These are phyloP conservation scores for Nettapus auritus DNA, from an alignment of 2,113 vertebrate genomes.

Conservation along the genomic window DNA sequence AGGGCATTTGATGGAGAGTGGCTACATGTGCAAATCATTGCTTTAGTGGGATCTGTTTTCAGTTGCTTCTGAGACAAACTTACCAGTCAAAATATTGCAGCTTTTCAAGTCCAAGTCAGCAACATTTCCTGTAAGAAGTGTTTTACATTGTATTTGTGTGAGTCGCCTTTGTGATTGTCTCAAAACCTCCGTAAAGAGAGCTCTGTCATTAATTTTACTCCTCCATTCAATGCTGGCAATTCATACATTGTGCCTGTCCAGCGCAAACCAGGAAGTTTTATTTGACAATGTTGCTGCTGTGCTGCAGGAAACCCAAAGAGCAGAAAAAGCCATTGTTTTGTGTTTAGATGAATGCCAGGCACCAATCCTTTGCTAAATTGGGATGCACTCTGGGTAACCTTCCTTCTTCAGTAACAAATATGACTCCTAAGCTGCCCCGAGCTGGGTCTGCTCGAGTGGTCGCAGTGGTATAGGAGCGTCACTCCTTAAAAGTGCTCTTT, in stretches of 20 bases:
- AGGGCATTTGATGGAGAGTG: neutral
- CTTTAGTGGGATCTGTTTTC: slow-evolving; percentile 33
- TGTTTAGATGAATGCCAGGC: neutral
- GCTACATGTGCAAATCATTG: neutral
- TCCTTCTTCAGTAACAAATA: neutral
- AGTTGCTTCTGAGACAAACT: slow-evolving; percentile 15
- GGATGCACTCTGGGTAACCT: neutral
- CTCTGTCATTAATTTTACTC: slow-evolving; percentile 50
- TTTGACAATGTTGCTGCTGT: neutral
- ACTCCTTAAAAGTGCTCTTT: neutral
- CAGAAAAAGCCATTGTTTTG: slow-evolving; percentile 9
- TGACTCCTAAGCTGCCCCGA: neutral
- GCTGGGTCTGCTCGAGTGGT: neutral
- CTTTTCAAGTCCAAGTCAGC: slow-evolving; percentile 22
- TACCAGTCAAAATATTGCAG: neutral
- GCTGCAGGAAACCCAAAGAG: neutral
- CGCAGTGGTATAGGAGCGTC: fast-evolving
- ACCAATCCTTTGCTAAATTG: neutral
- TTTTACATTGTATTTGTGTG: slow-evolving; percentile 10
- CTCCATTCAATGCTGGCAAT: slow-evolving; percentile 28
- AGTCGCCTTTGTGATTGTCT: neutral
- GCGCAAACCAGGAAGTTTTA: neutral
- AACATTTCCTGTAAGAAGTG: slow-evolving; percentile 1
- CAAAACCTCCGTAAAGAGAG: neutral
- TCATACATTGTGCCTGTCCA: neutral